These are phyloP conservation scores for Acridotheres tristis DNA, from an alignment of 2,797 vertebrate species.

Conservation along the genomic window DNA sequence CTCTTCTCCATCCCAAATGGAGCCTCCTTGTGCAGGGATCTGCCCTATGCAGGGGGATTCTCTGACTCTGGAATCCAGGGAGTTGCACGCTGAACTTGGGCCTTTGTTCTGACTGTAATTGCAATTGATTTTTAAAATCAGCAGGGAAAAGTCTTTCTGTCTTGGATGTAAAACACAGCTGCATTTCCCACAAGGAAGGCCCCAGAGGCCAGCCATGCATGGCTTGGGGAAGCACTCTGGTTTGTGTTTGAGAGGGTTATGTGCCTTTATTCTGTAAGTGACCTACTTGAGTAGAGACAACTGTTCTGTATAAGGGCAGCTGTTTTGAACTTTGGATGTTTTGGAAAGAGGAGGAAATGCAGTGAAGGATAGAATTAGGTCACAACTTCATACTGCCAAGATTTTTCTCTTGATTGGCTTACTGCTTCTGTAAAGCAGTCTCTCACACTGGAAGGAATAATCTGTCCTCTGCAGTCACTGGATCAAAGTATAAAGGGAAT, in stretches of 20 bases:
- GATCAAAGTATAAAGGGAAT: constrained; percentile 47
- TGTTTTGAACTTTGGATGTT: neutral
- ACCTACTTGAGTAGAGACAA: neutral
- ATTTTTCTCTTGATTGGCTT: neutral
- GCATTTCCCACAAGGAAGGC: neutral
- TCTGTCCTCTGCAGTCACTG: constrained; percentile 1
- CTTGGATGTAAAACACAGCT: neutral
- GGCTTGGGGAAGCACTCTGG: neutral
- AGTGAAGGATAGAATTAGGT: constrained; percentile 40
- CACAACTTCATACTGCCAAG: constrained; percentile 1
- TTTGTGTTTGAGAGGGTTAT: neutral
- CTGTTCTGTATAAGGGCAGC: neutral
- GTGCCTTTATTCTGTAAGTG: neutral
- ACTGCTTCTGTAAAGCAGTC: constrained; percentile 1
- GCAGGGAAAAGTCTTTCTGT: neutral
- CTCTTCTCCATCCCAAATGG: neutral
- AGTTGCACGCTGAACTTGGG: neutral
- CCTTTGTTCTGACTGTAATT: neutral
- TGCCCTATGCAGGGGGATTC: neutral
- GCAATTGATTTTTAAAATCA: neutral
- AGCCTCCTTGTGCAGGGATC: neutral
- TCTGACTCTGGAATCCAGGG: neutral
- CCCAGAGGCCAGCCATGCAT: neutral
- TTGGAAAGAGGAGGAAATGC: constrained; percentile 19
- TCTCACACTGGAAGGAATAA: constrained; percentile 13